Conservation (phyloP, 2,888 invertebrate genomes). For the Tenodera sinensis region DNA sequence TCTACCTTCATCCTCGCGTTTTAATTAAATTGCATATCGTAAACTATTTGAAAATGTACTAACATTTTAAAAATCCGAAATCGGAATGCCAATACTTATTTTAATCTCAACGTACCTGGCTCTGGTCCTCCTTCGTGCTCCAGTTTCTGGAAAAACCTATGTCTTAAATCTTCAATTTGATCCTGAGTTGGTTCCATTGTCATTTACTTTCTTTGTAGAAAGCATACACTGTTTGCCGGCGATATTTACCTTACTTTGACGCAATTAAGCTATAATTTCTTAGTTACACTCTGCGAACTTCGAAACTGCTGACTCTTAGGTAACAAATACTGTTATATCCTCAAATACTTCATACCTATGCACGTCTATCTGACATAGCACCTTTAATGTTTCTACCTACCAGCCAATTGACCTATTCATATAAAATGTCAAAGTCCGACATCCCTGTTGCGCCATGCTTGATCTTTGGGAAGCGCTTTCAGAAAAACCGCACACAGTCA, state of each 20-base stretch:
- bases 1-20: too few species aligned
- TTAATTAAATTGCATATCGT: too few species aligned
- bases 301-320: neutral
- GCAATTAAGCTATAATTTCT: too few species aligned
- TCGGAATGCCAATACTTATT: neutral
- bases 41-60: too few species aligned
- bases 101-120: conserved; percentile 31
- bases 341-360: neutral
- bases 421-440: neutral
- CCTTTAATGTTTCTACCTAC: neutral
- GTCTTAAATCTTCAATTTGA: conserved; percentile 36
- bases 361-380: neutral
- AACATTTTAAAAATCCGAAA: too few species aligned
- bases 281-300: neutral
- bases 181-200: conserved; percentile 36
- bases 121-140: conserved; percentile 34
- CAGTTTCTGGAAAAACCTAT: conserved; percentile 36
- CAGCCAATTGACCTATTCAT: neutral
- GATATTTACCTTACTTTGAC: neutral
- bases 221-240: too few species aligned
- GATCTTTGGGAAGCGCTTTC: neutral
- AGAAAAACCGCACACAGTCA: neutral
- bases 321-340: neutral
- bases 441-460: neutral
- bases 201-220: neutral